A percentile compares a stretch with the other conserved stretches of the same genome.
Evolutionary conservation across 2,113 vertebrate genomes (phyloP).

Genomic region (Esox niger): DNA sequence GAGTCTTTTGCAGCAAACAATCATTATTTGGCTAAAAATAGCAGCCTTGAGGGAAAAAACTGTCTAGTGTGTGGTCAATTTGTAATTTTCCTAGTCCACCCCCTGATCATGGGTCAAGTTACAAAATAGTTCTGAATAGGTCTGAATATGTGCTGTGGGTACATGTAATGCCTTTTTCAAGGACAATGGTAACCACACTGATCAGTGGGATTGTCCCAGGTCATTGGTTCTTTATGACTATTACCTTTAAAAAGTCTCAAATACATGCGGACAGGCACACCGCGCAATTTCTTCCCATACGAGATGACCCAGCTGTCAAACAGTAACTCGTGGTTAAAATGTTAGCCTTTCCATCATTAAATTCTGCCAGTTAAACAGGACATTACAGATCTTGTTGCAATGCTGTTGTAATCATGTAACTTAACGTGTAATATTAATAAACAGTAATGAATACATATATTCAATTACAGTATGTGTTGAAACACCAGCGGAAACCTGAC

Average conservation of each 20-base stretch:
- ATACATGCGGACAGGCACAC: neutral
- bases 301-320: neutral
- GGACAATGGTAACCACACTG: too few relatives aligned
- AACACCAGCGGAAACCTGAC: neutral
- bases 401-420: constrained; percentile 2
- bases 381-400: neutral
- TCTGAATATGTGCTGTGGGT: too few relatives aligned
- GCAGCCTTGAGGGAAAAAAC: too few relatives aligned
- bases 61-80: too few relatives aligned
- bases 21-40: too few relatives aligned
- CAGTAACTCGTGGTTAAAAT: constrained; percentile 17
- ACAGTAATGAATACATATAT: neutral
- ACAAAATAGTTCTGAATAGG: too few relatives aligned
- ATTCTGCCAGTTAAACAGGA: neutral
- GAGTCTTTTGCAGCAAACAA: too few relatives aligned
- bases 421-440: neutral
- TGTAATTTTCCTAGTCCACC: too few relatives aligned
- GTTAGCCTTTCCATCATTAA: neutral
- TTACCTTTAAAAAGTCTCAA: neutral
- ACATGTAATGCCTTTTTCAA: too few relatives aligned
- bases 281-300: neutral
- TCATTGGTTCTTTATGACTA: neutral
- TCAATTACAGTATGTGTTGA: neutral
- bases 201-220: too few relatives aligned
- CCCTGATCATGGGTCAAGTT: too few relatives aligned